phyloP scores from a whole-genome alignment of 2,113 vertebrate species.

The Corythornis madagascariensis region DNA sequence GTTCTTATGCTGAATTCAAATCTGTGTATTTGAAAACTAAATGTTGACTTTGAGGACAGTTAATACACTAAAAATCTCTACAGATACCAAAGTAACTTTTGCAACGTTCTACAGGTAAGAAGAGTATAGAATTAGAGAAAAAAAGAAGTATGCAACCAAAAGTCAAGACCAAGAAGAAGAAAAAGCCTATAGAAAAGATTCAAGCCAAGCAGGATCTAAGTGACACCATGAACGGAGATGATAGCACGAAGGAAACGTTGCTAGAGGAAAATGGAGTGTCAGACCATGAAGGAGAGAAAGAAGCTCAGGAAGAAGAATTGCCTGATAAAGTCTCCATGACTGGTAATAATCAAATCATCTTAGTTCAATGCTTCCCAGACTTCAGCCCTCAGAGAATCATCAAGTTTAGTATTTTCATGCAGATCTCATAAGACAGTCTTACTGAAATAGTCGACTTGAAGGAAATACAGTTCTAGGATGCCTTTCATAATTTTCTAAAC shows the following conservation, averaged over 20 bases:
- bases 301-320: constrained; percentile 36
- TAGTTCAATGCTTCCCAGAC: not conserved
- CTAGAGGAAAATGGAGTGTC: constrained; percentile 69
- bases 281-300: constrained; percentile 78
- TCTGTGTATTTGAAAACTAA: not conserved
- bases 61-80: not conserved
- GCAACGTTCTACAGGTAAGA: constrained; percentile 83
- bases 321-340: not conserved
- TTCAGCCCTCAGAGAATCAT: not conserved
- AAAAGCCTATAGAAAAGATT: constrained; percentile 58
- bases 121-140: constrained; percentile 84
- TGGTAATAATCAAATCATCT: constrained; percentile 53
- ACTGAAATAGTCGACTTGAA: not conserved
- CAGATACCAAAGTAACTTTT: not conserved
- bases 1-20: not conserved
- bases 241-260: constrained; percentile 13
- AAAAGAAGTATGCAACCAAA: constrained; percentile 78
- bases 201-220: constrained; percentile 50
- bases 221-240: constrained; percentile 65
- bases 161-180: constrained; percentile 88
- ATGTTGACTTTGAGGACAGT: not conserved
- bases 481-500: not conserved
- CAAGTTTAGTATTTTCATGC: not conserved
- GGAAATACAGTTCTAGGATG: not conserved
- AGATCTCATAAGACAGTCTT: not conserved